Evolutionary conservation across 1,140 invertebrate species (phyloP).

Genomic region (Tribolium madens): DNA sequence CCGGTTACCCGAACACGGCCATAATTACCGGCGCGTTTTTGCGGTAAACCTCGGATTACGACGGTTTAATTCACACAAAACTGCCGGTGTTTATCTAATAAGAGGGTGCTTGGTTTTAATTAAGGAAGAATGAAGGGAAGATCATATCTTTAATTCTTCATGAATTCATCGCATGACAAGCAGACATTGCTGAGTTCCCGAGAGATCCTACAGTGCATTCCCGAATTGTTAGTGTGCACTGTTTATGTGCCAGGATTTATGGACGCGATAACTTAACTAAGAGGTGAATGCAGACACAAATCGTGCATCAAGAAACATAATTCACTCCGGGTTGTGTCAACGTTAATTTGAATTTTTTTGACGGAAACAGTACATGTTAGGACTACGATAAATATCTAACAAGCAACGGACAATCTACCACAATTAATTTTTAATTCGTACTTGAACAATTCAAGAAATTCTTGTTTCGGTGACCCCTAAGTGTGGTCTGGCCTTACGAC

Average conservation of each 20-base stretch:
- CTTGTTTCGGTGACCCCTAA: background rate
- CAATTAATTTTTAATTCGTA: background rate
- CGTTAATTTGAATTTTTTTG: background rate
- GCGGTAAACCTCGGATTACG: constrained; percentile 17
- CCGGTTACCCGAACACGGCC: constrained; percentile 7
- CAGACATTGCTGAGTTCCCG: constrained; percentile 12
- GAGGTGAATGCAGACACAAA: background rate
- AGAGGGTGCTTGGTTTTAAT: constrained; percentile 9
- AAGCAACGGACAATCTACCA: background rate
- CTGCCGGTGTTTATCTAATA: constrained; percentile 23
- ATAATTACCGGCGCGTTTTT: constrained; percentile 39
- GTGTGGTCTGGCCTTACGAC: background rate
- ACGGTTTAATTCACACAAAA: constrained; percentile 34
- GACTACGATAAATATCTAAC: background rate
- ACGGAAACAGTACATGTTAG: background rate
- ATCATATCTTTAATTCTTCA: constrained; percentile 32
- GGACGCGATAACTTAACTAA: constrained; percentile 11
- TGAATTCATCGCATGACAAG: constrained; percentile 34
- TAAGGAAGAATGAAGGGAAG: constrained; percentile 19
- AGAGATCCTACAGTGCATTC: constrained; percentile 19
- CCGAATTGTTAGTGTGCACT: constrained; percentile 28
- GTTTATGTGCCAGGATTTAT: constrained; percentile 17
- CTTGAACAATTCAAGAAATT: background rate
- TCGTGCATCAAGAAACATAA: background rate
- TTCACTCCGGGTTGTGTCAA: too few relatives aligned